Conservation (phyloP, 2,797 vertebrate genomes). For the Hipposideros larvatus region DNA sequence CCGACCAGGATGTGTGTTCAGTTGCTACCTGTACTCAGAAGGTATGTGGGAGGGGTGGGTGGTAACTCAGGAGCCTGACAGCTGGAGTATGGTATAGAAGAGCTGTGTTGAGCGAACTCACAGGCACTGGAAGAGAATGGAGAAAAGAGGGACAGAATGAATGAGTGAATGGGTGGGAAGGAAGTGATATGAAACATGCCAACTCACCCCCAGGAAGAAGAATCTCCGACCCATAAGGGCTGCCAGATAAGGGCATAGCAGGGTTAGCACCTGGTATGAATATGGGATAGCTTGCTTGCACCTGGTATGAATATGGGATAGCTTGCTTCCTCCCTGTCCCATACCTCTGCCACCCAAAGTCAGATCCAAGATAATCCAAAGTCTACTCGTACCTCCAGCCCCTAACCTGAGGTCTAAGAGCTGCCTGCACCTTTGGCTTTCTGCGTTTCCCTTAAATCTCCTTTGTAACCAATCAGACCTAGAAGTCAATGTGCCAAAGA, state of each 20-base stretch:
- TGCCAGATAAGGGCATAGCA: not conserved
- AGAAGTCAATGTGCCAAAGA: not conserved
- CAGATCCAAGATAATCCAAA: not conserved
- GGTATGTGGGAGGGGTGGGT: too few relatives aligned
- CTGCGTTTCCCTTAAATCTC: not conserved
- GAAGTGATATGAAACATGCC: not conserved
- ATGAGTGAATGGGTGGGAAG: not conserved
- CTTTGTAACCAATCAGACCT: not conserved
- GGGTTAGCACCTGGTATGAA: not conserved
- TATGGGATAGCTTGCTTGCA: not conserved
- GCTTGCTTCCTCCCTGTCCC: not conserved
- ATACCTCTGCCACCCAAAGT: too few relatives aligned
- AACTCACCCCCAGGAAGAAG: not conserved
- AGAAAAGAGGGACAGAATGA: not conserved
- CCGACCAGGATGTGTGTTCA: not conserved
- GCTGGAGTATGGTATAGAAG: not conserved
- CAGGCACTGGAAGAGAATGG: not conserved
- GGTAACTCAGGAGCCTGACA: not conserved
- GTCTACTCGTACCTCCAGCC: not conserved
- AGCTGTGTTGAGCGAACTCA: not conserved
- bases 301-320: not conserved
- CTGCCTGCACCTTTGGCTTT: not conserved
- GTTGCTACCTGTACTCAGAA: not conserved
- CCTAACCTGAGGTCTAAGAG: not conserved
- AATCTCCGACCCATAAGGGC: not conserved